Conservation (phyloP, 2,888 invertebrate genomes). For the Pyrrhosoma nymphula region DNA sequence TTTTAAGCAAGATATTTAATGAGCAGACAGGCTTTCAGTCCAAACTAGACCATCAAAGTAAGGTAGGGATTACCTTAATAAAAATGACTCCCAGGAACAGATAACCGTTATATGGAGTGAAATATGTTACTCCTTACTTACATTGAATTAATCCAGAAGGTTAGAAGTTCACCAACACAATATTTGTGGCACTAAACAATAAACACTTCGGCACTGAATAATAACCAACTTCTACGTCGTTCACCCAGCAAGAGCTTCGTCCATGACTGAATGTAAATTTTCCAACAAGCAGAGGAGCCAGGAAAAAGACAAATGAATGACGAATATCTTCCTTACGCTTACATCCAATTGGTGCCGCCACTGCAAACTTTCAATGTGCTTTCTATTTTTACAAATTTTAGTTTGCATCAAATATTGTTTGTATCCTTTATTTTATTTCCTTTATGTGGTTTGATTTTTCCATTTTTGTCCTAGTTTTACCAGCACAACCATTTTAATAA, state of each 20-base stretch:
- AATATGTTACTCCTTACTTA: constrained; percentile 3
- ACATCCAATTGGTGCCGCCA: background rate
- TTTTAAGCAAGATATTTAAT: too few relatives aligned
- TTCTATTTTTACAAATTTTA: too few relatives aligned
- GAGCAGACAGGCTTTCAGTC: too few relatives aligned
- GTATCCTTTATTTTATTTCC: too few relatives aligned
- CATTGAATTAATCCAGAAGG: constrained; percentile 48
- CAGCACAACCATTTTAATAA: too few relatives aligned
- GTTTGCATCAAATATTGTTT: too few relatives aligned
- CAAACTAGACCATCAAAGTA: too few relatives aligned
- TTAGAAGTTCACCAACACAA: background rate
- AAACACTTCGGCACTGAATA: constrained; percentile 16
- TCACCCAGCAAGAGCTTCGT: background rate
- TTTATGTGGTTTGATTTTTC: too few relatives aligned
- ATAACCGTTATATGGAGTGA: background rate
- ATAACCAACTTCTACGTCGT: constrained; percentile 22
- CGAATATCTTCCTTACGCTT: background rate
- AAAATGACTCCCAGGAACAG: too few relatives aligned
- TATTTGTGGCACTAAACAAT: background rate
- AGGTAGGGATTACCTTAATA: too few relatives aligned
- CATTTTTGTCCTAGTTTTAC: too few relatives aligned
- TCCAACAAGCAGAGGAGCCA: constrained; percentile 40
- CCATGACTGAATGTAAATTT: constrained; percentile 50
- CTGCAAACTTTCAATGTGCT: background rate
- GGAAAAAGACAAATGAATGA: constrained; percentile 7